Evolutionary conservation across 1,140 invertebrate species (phyloP).

Genomic region (Portunus trituberculatus): DNA sequence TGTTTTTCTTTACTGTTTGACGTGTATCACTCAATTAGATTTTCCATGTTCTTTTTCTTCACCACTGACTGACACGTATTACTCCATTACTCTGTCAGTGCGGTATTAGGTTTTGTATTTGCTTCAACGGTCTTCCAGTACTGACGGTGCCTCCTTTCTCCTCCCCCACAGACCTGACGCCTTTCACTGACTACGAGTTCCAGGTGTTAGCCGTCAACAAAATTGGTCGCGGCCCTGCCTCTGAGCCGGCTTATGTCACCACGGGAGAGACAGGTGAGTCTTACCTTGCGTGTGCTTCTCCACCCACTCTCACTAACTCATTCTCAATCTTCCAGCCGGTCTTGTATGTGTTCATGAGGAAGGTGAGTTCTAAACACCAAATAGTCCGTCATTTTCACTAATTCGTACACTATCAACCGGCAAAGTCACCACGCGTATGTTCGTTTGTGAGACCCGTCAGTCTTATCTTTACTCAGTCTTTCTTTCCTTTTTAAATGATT

Average conservation of each 20-base stretch:
- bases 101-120: no score
- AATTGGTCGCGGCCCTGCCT: slow-evolving; percentile 93
- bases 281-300: neutral
- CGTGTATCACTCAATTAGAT: no score
- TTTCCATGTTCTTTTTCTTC: no score
- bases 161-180: slow-evolving; percentile 85
- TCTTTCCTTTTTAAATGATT: neutral
- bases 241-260: slow-evolving; percentile 91
- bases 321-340: neutral
- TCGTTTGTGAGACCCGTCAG: neutral
- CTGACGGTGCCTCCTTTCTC: neutral
- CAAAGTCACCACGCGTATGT: neutral
- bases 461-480: neutral
- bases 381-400: neutral
- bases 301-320: neutral
- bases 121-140: no score
- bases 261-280: slow-evolving; percentile 96
- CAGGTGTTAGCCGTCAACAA: slow-evolving; percentile 96
- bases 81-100: no score
- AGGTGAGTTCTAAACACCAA: neutral
- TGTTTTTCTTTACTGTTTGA: no score
- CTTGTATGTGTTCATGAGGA: no score
- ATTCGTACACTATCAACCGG: neutral
- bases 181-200: slow-evolving; percentile 98
- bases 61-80: no score